phyloP scores from a whole-genome alignment of 1,140 invertebrate species.

The Andricus grossulariae region DNA sequence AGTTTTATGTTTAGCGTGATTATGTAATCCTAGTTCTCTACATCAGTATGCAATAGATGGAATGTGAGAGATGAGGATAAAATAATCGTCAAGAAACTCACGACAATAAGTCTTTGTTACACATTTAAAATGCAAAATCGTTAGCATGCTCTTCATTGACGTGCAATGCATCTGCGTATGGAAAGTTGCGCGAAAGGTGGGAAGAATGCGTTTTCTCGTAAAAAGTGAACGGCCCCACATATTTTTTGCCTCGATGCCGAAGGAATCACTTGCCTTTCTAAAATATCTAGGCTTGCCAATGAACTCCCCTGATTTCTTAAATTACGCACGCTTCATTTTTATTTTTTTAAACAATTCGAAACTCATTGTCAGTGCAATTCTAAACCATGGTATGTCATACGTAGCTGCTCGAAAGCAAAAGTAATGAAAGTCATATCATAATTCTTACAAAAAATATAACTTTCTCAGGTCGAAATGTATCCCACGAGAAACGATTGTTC shows the following conservation, averaged over 20 bases:
- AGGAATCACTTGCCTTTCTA: constrained; percentile 67
- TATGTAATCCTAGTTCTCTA: no score
- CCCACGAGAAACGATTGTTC: not conserved
- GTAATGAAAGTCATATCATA: not conserved
- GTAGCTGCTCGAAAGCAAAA: not conserved
- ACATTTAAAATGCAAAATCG: constrained; percentile 41
- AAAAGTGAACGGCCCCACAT: constrained; percentile 64
- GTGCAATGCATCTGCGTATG: constrained; percentile 55
- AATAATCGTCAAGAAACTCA: not conserved
- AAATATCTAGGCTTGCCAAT: constrained; percentile 52
- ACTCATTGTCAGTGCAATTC: not conserved
- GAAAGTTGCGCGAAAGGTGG: constrained; percentile 52
- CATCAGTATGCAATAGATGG: not conserved
- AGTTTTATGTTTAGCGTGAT: no score
- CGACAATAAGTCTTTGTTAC: constrained; percentile 44
- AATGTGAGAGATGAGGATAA: not conserved
- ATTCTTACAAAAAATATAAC: not conserved
- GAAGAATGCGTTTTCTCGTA: constrained; percentile 63
- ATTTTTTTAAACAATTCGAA: no score
- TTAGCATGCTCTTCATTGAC: constrained; percentile 47
- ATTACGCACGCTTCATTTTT: not conserved
- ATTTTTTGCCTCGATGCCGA: constrained; percentile 52
- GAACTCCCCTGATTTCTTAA: constrained; percentile 1
- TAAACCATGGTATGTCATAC: not conserved
- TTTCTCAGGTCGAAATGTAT: not conserved